Evolutionary conservation across 1,140 invertebrate species (phyloP), one percentile per base, ranked within the genome.

Genomic region (Asobara japonica): DNA sequence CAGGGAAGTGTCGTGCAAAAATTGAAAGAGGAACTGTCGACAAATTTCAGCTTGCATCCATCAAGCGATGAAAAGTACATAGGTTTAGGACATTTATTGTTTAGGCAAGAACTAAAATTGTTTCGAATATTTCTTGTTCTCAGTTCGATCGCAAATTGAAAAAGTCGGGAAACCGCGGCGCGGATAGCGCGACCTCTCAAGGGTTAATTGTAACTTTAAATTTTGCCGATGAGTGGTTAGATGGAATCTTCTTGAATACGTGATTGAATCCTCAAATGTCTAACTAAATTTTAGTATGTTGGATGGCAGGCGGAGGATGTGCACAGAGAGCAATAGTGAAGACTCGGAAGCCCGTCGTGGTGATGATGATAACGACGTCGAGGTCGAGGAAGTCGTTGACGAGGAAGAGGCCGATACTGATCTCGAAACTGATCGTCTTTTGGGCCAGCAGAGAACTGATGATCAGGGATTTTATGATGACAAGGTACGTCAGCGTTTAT

Each of bases 391-490:
- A 41, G 82, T 80, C 10, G 80, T 82, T 6, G 86, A 87, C 8
- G 86, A 88, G 90, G 94, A 95, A 80, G 94, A 96, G 86, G 93
- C 94, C 7, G 95, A 96, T 77, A 96, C 95, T 0, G 95, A 96
- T 82, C 88, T 95, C 67, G 96, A 97, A 87, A 97, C 96, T 16
- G 96, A 97, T 86, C 89, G 95, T 78, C 87, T 97, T 51, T 89
- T 97, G 27, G 95, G 95, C 3, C 94, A 96, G 83, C 95, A 97
- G 81, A 89, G 95, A 73, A 94, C 94, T 11, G 95, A 96, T 77
- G 95, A 97, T 84, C 94, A 95, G 85, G 94, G 94, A 74, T 96
- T 96, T 85, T 96, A 94, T 79, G 95, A 96, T 81, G 94, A 96
- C 72, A 96, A 96, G 89, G 93, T 90, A 74, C 78, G 76, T 69